Conservation (phyloP, 2,113 vertebrate genomes). For the Probosciger aterrimus region DNA sequence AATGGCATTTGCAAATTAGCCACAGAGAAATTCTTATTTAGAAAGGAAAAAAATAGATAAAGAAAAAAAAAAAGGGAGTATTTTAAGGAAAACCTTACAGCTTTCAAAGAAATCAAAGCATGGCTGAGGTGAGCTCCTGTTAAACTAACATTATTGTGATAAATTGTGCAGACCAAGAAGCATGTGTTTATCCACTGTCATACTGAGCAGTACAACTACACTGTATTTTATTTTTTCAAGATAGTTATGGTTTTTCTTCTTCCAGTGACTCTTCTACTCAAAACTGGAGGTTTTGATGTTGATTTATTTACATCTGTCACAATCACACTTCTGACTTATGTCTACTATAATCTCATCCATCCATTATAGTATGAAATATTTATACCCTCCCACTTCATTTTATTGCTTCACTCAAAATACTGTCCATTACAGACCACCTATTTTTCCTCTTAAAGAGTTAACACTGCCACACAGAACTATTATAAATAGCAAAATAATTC, state of each 20-base stretch:
- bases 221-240: neutral
- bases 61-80: neutral
- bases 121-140: neutral
- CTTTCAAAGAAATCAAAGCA: constrained; percentile 16
- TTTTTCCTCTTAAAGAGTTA: neutral
- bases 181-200: neutral
- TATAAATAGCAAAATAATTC: neutral
- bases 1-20: neutral
- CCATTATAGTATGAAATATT: neutral
- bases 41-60: constrained; percentile 10
- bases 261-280: neutral
- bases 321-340: neutral
- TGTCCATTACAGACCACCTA: neutral
- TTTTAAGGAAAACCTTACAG: neutral
- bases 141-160: neutral
- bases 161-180: neutral
- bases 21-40: neutral
- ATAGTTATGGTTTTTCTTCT: neutral
- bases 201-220: neutral
- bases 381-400: neutral
- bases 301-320: neutral
- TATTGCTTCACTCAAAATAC: neutral
- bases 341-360: neutral
- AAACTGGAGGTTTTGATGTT: neutral
- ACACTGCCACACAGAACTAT: neutral